Conservation (phyloP, 2,888 invertebrate genomes). For the Morpho deidamia region DNA sequence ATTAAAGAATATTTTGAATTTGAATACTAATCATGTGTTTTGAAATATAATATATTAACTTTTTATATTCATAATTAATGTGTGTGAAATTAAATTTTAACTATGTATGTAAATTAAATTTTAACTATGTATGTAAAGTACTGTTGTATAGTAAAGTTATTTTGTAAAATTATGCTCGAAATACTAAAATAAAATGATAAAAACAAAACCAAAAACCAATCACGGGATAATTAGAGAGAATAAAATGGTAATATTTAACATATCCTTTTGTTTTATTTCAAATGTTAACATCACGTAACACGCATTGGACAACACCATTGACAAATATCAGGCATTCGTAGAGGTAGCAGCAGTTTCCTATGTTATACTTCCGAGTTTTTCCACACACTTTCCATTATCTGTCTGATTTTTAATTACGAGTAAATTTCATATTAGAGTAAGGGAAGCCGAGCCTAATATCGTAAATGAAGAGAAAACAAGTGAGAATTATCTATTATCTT, state of each 20-base stretch:
- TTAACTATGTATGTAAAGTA: no score
- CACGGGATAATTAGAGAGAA: conserved; percentile 5
- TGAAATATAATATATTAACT: no score
- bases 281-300: conserved; percentile 29
- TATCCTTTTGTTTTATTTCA: conserved; percentile 27
- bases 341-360: conserved; percentile 70
- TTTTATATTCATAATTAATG: no score
- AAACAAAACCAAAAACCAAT: neutral
- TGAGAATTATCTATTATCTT: no score
- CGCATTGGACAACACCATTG: conserved; percentile 40
- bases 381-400: conserved; percentile 12
- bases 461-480: no score
- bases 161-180: neutral
- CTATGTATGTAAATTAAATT: no score
- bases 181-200: neutral
- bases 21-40: no score
- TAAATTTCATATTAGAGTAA: no score
- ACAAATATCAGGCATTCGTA: conserved; percentile 67
- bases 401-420: neutral
- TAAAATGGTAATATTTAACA: conserved; percentile 14
- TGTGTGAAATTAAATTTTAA: no score
- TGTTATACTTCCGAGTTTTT: conserved; percentile 31
- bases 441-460: neutral
- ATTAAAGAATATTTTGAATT: no score
- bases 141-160: no score